These are phyloP conservation scores for Mystacornis crossleyi DNA, from an alignment of 2,113 vertebrate species.

Conservation along the genomic window DNA sequence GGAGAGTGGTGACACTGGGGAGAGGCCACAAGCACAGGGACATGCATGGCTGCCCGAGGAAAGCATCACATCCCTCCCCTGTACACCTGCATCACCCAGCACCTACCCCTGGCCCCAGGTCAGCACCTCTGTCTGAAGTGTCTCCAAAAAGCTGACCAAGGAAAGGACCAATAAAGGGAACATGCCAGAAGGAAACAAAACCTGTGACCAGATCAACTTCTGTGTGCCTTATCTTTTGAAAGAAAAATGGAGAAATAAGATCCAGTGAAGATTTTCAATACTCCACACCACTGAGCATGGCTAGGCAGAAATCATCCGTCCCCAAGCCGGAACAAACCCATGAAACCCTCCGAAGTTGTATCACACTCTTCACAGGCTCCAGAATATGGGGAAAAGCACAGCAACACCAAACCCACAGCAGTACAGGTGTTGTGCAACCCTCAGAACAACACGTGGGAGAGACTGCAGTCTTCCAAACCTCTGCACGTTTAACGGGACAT, in stretches of 20 bases:
- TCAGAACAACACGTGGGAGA: accelerated
- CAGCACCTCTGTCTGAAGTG: neutral
- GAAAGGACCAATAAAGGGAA: neutral
- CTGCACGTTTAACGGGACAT: accelerated
- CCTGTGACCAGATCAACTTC: neutral
- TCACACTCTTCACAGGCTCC: neutral
- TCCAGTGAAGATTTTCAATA: neutral
- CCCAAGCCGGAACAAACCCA: neutral
- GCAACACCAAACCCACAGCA: neutral
- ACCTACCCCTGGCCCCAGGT: neutral
- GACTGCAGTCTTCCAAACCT: neutral
- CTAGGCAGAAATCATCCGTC: neutral
- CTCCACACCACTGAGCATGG: neutral
- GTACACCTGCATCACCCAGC: neutral
- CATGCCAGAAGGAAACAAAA: neutral
- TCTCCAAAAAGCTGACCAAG: neutral
- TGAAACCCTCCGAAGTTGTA: neutral
- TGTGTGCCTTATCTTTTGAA: neutral
- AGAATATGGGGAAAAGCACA: neutral
- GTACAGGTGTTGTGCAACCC: neutral
- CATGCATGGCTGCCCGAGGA: neutral
- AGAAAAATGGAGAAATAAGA: neutral
- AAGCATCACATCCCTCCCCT: neutral
- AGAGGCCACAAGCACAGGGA: neutral
- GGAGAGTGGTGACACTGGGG: neutral